These are phyloP conservation scores for Eulemur albifrons DNA, from an alignment of 2,797 vertebrate species.

Conservation along the genomic window DNA sequence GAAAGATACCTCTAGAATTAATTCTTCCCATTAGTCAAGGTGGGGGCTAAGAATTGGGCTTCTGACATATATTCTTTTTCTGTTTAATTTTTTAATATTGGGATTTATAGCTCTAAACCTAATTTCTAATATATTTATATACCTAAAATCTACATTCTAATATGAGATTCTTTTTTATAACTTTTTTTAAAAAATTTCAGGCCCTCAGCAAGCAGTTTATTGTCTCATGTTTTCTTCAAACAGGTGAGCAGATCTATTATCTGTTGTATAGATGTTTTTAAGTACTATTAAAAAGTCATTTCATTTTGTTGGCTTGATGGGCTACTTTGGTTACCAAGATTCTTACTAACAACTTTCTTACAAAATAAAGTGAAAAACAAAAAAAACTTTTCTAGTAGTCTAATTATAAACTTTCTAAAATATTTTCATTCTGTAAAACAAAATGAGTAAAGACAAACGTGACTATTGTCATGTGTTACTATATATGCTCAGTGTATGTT, in stretches of 20 bases:
- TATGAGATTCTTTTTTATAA: slow-evolving; percentile 25
- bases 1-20: neutral
- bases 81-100: slow-evolving; percentile 11
- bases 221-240: slow-evolving; percentile 96
- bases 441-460: slow-evolving; percentile 5
- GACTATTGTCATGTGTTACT: neutral
- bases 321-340: neutral
- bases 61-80: slow-evolving; percentile 8
- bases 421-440: slow-evolving; percentile 17
- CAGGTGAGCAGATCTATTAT: slow-evolving; percentile 87
- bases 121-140: slow-evolving; percentile 29
- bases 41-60: neutral
- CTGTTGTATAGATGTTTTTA: slow-evolving; percentile 50
- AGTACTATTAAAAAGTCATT: slow-evolving; percentile 9
- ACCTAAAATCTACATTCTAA: slow-evolving; percentile 21
- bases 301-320: slow-evolving; percentile 29
- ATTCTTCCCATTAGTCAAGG: neutral
- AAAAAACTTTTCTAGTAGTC: slow-evolving; percentile 12
- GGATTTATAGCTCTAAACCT: slow-evolving; percentile 21
- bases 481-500: neutral
- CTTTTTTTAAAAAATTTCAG: slow-evolving; percentile 84
- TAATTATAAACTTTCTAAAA: slow-evolving; percentile 9
- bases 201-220: slow-evolving; percentile 93
- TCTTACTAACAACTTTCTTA: slow-evolving; percentile 44
- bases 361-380: slow-evolving; percentile 57